phyloP scores from a whole-genome alignment of 1,140 invertebrate genomes.

The Aculops lycopersici region DNA sequence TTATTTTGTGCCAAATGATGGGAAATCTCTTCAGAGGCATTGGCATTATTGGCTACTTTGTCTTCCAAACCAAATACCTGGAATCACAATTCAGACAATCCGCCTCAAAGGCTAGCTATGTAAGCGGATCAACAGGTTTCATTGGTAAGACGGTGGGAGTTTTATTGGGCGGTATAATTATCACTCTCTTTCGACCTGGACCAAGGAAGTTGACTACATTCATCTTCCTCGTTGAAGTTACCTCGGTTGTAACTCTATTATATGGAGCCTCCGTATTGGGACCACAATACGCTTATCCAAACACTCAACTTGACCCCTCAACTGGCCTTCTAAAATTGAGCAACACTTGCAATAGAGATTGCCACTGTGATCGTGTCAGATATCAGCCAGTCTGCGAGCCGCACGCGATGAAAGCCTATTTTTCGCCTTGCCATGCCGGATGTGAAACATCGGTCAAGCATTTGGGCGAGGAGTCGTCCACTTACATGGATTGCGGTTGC shows the following conservation, averaged over 20 bases:
- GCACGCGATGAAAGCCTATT: slow-evolving; percentile 37
- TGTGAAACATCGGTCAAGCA: slow-evolving; percentile 18
- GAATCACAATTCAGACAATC: slow-evolving; percentile 37
- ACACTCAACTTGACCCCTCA: not conserved
- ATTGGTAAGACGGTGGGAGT: slow-evolving; percentile 35
- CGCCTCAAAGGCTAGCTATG: slow-evolving; percentile 26
- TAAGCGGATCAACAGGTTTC: slow-evolving; percentile 22
- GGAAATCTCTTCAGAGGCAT: slow-evolving; percentile 32
- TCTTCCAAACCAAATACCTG: slow-evolving; percentile 39
- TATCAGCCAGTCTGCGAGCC: slow-evolving; percentile 30
- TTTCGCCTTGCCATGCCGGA: slow-evolving; percentile 57
- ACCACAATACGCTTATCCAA: not conserved
- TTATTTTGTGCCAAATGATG: slow-evolving; percentile 31
- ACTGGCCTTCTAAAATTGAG: slow-evolving; percentile 13
- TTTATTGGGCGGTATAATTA: slow-evolving; percentile 28
- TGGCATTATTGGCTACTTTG: slow-evolving; percentile 36
- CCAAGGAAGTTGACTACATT: slow-evolving; percentile 31
- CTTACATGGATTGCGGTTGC: no score
- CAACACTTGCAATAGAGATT: slow-evolving; percentile 13
- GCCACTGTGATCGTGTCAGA: slow-evolving; percentile 9
- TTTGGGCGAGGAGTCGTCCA: no score
- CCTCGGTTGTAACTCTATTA: slow-evolving; percentile 11
- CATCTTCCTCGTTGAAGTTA: slow-evolving; percentile 31
- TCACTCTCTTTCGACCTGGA: slow-evolving; percentile 30
- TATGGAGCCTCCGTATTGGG: not conserved